Evolutionary conservation across 2,888 invertebrate species (phyloP), one percentile per base, ranked within the genome.

Genomic region (Heliconius cydno): DNA sequence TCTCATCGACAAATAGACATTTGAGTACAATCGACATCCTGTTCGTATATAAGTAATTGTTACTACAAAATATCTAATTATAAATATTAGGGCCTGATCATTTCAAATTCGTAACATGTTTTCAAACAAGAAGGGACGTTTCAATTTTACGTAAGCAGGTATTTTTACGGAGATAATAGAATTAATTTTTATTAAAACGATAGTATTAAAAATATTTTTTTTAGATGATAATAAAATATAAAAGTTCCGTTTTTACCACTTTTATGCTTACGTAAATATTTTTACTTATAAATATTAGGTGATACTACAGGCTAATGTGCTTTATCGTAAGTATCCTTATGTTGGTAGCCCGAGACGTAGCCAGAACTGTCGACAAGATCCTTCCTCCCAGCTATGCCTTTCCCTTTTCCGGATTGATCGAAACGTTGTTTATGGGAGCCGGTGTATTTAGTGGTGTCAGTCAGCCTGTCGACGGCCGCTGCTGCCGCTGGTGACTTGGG

Each of bases 401-500:
- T 98, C 28, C 98, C 98, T 90, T 97, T 98, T 80, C 98, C 98
- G 41, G 96, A 93, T 77, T 97, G 97, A 91, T 98, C 98, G 88
- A 98, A 98, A 38, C 98, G 96, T 86, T 98, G 97, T 89, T 97
- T 98, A 90, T 98, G 98, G 9, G 98, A 97, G 75, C 98, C 98
- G 0, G 98, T 98, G 91, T 98, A 98, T 88, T 98, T 98, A 86
- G 96, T 96, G n/a, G 97, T 96, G 89, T 98, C 98, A 0, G 98
- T 98, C 84, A 98, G 91, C 81, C 98, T 96, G 85, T 97, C 97
- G 6, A 97, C 97, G 1, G 96, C 92, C 19, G 95, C 96, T 3
- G 95, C 95, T 22, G 95, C 95, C 4, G 95, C 91, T 85, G 94
- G 92, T 2, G 93, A 94, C 84, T 94, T 94, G 10, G 91, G 89